A percentile compares a stretch with the other conserved stretches of the same genome.
Evolutionary conservation across 2,113 vertebrate genomes (phyloP).

Genomic region (Hipposideros armiger): DNA sequence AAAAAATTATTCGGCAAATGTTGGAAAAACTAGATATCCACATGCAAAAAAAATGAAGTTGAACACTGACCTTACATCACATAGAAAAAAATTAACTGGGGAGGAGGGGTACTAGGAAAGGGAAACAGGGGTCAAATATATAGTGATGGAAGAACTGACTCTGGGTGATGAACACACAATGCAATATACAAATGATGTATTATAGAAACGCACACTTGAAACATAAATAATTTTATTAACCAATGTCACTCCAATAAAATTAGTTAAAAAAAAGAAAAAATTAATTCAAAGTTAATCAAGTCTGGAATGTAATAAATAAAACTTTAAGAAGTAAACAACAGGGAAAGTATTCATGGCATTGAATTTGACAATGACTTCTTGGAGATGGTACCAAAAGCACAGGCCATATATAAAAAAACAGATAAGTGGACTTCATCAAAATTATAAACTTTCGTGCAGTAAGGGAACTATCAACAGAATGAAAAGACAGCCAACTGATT

Average conservation of each 20-base stretch:
- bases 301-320: neutral
- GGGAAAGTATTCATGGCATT: neutral
- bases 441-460: neutral
- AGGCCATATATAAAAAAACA: neutral
- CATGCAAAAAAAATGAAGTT: neutral
- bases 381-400: neutral
- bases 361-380: neutral
- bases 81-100: neutral
- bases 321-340: neutral
- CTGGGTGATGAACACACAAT: too few relatives aligned
- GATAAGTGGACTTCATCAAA: neutral
- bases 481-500: neutral
- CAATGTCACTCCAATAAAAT: too few relatives aligned
- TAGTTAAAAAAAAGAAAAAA: neutral
- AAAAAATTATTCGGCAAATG: conserved; percentile 1
- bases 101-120: too few relatives aligned
- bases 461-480: neutral
- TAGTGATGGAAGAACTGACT: too few relatives aligned
- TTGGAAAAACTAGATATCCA: conserved; percentile 5
- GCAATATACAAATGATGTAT: too few relatives aligned
- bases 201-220: too few relatives aligned
- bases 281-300: neutral
- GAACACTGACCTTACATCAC: neutral
- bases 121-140: too few relatives aligned
- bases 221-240: too few relatives aligned